A percentile compares a stretch with the other conserved stretches of the same genome.
These are phyloP conservation scores for Nothobranchius furzeri DNA, from an alignment of 2,113 vertebrate genomes.

Conservation along the genomic window DNA sequence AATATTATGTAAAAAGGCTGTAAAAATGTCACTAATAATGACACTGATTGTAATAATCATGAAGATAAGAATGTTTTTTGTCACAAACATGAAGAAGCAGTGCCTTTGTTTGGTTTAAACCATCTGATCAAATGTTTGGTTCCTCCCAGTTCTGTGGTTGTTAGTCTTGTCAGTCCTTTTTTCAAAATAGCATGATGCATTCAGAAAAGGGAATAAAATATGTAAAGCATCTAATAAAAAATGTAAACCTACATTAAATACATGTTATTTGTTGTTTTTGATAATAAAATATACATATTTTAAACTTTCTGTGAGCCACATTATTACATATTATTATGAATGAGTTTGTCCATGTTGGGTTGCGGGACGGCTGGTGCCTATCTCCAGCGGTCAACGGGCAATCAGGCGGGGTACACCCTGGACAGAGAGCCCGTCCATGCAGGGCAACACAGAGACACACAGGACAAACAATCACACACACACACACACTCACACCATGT, in stretches of 20 bases:
- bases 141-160: conserved; percentile 22
- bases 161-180: background rate
- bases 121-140: conserved; percentile 8
- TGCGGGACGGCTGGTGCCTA: no score
- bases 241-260: conserved; percentile 48
- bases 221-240: conserved; percentile 11
- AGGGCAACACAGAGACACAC: no score
- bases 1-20: conserved; percentile 39
- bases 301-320: conserved; percentile 5
- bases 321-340: background rate
- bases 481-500: no score
- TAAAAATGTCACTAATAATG: conserved; percentile 23
- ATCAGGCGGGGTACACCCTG: no score
- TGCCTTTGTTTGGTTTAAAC: conserved; percentile 68
- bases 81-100: conserved; percentile 47
- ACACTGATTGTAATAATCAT: conserved; percentile 1
- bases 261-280: conserved; percentile 61
- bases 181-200: conserved; percentile 45
- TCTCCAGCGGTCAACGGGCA: no score
- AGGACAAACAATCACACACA: no score
- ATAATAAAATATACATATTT: conserved; percentile 73
- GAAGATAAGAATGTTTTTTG: conserved; percentile 9
- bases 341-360: no score
- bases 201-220: conserved; percentile 29
- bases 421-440: no score